These are phyloP conservation scores for Nibea albiflora DNA, from an alignment of 2,113 vertebrate species.

Conservation along the genomic window DNA sequence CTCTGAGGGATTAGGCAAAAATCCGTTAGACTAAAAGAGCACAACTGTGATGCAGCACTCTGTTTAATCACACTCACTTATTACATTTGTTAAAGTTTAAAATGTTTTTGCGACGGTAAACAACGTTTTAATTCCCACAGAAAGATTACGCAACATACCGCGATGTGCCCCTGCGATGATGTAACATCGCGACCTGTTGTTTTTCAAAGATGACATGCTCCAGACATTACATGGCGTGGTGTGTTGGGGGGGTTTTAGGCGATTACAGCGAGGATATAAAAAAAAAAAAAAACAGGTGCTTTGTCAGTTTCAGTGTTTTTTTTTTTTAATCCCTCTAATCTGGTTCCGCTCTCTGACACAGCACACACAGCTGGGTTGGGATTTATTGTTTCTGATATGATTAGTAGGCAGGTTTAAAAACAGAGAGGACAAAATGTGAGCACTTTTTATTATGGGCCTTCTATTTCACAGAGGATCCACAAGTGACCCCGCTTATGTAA, in stretches of 20 bases:
- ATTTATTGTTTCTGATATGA: slow-evolving; percentile 71
- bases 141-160: slow-evolving; percentile 37
- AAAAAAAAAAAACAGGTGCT: slow-evolving; percentile 67
- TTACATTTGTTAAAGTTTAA: slow-evolving; percentile 12
- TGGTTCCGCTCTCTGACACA: slow-evolving; percentile 57
- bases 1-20: slow-evolving; percentile 60
- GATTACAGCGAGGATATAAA: slow-evolving; percentile 74
- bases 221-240: slow-evolving; percentile 51
- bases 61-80: slow-evolving; percentile 43
- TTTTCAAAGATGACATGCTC: slow-evolving; percentile 25
- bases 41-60: slow-evolving; percentile 29
- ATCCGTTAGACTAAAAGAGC: slow-evolving; percentile 26
- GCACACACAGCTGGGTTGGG: slow-evolving; percentile 63
- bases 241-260: slow-evolving; percentile 60
- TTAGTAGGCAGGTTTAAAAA: slow-evolving; percentile 54
- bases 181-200: slow-evolving; percentile 38
- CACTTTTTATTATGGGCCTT: slow-evolving; percentile 48
- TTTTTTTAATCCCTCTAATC: slow-evolving; percentile 77
- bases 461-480: slow-evolving; percentile 42
- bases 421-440: slow-evolving; percentile 59
- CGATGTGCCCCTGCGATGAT: slow-evolving; percentile 37
- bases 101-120: slow-evolving; percentile 12
- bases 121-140: slow-evolving; percentile 24
- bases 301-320: slow-evolving; percentile 65
- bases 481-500: slow-evolving; percentile 57